Percentiles rank a stretch among this genome's conserved stretches.
Evolutionary conservation across 2,888 invertebrate genomes (phyloP).

Genomic region (Branchipolynoe longqiensis): DNA sequence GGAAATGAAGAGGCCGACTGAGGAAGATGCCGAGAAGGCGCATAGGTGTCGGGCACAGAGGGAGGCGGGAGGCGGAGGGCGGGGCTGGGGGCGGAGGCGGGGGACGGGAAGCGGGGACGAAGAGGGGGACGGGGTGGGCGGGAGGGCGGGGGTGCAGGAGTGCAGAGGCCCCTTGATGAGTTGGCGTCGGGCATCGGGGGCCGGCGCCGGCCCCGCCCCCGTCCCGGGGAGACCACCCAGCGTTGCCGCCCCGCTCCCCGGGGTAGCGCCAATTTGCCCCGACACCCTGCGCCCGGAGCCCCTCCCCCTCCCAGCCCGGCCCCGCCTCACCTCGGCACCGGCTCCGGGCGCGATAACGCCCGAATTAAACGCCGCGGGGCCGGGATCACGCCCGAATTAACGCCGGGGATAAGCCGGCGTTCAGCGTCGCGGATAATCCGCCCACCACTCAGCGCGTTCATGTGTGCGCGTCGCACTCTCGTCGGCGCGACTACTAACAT

Average conservation of each 20-base stretch:
- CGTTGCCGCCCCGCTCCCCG: neutral
- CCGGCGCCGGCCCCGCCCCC: constrained; percentile 27
- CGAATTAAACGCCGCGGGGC: constrained; percentile 28
- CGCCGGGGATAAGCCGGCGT: neutral
- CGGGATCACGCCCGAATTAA: constrained; percentile 9
- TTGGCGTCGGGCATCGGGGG: too few relatives aligned
- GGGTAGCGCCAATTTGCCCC: constrained; percentile 30
- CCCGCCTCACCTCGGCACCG: neutral
- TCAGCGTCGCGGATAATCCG: too few relatives aligned
- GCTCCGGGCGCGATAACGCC: constrained; percentile 5
- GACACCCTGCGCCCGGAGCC: neutral
- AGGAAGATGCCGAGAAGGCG: neutral
- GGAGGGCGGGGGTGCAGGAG: neutral
- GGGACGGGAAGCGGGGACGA: neutral
- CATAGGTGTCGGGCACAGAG: neutral
- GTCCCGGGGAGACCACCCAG: neutral
- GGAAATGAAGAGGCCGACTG: too few relatives aligned
- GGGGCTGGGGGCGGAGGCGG: neutral
- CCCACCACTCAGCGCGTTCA: too few relatives aligned
- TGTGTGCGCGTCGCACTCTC: too few relatives aligned
- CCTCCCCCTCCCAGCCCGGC: neutral
- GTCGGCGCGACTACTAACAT: too few relatives aligned
- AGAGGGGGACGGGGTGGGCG: neutral
- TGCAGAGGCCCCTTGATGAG: too few relatives aligned
- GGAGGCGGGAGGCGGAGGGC: neutral